These are phyloP conservation scores for Aphelenchoides avenae DNA, from an alignment of 1,140 invertebrate species.

Conservation along the genomic window DNA sequence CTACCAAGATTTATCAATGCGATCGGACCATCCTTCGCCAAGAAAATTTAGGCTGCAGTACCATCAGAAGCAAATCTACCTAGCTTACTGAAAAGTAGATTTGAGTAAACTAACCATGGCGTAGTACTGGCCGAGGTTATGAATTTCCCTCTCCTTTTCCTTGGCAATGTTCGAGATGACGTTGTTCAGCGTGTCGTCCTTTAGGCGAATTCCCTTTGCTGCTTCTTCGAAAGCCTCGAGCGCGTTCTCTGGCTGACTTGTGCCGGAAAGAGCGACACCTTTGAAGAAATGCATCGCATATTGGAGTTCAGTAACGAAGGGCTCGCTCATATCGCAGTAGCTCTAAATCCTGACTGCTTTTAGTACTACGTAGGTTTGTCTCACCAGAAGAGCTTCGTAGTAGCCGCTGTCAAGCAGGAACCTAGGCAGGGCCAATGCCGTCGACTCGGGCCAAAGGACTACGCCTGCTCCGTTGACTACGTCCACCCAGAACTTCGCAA, in stretches of 20 bases:
- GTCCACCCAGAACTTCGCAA: conserved; percentile 10
- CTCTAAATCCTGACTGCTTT: conserved; percentile 28
- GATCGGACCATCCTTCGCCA: too few species aligned
- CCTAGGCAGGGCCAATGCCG: conserved; percentile 30
- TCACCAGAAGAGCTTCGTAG: conserved; percentile 37
- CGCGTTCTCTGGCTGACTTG: conserved; percentile 20
- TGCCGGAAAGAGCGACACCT: conserved; percentile 30
- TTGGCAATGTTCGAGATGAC: conserved; percentile 12
- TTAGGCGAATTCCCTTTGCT: conserved; percentile 5
- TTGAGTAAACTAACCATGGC: too few species aligned
- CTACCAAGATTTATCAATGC: too few species aligned
- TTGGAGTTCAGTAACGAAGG: conserved; percentile 25
- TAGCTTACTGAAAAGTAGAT: too few species aligned
- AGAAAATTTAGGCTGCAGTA: too few species aligned
- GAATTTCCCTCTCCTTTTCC: too few species aligned
- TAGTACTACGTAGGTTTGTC: background rate
- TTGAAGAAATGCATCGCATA: conserved; percentile 37
- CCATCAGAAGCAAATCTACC: too few species aligned
- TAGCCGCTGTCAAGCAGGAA: conserved; percentile 38
- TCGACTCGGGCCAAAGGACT: conserved; percentile 36
- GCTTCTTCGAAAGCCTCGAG: conserved; percentile 17
- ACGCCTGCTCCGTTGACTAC: conserved; percentile 15
- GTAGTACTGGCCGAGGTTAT: too few species aligned
- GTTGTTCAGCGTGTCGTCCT: conserved; percentile 17
- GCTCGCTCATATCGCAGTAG: conserved; percentile 30